Evolutionary conservation across 2,888 invertebrate species (phyloP).

Genomic region (Phanerotoma sp.): DNA sequence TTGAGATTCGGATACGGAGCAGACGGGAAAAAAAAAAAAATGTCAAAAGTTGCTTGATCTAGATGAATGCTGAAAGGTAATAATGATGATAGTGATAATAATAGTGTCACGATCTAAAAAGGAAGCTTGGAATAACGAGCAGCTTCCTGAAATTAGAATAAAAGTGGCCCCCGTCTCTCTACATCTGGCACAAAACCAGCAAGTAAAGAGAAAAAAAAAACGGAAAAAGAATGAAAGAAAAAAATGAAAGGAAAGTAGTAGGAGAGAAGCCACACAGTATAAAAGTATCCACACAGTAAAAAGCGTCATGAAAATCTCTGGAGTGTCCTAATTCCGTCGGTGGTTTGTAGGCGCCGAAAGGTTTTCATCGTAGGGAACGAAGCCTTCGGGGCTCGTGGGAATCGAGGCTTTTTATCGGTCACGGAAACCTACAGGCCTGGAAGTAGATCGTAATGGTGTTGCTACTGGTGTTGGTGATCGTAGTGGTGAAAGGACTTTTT

Average conservation of each 20-base stretch:
- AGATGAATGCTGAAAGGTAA: not conserved
- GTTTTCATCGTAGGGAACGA: slow-evolving; percentile 26
- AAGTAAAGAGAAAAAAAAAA: slow-evolving; percentile 20
- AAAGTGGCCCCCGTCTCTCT: slow-evolving; percentile 2
- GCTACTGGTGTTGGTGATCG: too few species aligned
- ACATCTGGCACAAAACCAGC: slow-evolving; percentile 14
- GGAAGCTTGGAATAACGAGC: slow-evolving; percentile 1
- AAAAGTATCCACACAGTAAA: slow-evolving; percentile 11
- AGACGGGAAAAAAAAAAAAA: too few species aligned
- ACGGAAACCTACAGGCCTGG: slow-evolving; percentile 27
- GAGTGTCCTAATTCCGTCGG: slow-evolving; percentile 18
- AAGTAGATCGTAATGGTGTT: not conserved
- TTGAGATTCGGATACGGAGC: too few species aligned
- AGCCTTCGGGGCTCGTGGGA: slow-evolving; percentile 40
- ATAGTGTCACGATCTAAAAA: not conserved
- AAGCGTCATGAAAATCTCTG: slow-evolving; percentile 14
- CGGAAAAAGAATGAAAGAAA: slow-evolving; percentile 28
- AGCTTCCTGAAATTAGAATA: slow-evolving; percentile 4
- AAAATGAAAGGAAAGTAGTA: slow-evolving; percentile 27
- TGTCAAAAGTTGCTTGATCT: too few species aligned
- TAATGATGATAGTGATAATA: slow-evolving; percentile 1
- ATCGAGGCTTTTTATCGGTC: slow-evolving; percentile 38
- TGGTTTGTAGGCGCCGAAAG: slow-evolving; percentile 17
- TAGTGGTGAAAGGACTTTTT: too few species aligned
- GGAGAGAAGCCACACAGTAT: slow-evolving; percentile 28